Evolutionary conservation across 2,113 vertebrate species (phyloP).

Genomic region (Coreoperca whiteheadi): DNA sequence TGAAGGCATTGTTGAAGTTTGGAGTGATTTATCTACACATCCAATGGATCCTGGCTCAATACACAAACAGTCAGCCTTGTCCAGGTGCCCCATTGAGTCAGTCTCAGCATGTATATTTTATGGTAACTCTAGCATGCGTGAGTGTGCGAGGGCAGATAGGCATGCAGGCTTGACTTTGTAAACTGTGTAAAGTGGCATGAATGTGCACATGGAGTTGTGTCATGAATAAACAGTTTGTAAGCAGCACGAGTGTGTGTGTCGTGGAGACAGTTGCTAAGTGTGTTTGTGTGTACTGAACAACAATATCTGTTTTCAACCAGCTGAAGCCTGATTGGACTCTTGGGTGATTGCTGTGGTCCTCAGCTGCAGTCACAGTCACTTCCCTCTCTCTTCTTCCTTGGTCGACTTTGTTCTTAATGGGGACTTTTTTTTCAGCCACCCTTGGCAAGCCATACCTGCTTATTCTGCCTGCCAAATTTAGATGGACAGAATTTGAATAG

Average conservation of each 20-base stretch:
- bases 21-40: neutral
- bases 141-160: constrained; percentile 8
- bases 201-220: constrained; percentile 25
- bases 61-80: constrained; percentile 1
- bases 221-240: neutral
- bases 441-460: constrained; percentile 36
- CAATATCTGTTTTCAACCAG: constrained; percentile 20
- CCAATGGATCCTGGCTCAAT: neutral
- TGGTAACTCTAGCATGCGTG: constrained; percentile 70
- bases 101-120: constrained; percentile 73
- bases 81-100: constrained; percentile 43
- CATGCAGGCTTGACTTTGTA: constrained; percentile 11
- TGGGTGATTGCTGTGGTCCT: constrained; percentile 9
- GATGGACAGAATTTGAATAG: constrained; percentile 41
- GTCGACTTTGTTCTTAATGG: constrained; percentile 19
- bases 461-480: constrained; percentile 40
- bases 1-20: neutral
- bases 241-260: neutral
- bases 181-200: constrained; percentile 41
- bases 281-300: constrained; percentile 20
- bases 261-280: constrained; percentile 23
- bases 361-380: constrained; percentile 26
- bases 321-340: neutral
- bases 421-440: neutral
- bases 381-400: neutral